phyloP scores from a whole-genome alignment of 1,140 invertebrate species.

The Drosophila simulans region DNA sequence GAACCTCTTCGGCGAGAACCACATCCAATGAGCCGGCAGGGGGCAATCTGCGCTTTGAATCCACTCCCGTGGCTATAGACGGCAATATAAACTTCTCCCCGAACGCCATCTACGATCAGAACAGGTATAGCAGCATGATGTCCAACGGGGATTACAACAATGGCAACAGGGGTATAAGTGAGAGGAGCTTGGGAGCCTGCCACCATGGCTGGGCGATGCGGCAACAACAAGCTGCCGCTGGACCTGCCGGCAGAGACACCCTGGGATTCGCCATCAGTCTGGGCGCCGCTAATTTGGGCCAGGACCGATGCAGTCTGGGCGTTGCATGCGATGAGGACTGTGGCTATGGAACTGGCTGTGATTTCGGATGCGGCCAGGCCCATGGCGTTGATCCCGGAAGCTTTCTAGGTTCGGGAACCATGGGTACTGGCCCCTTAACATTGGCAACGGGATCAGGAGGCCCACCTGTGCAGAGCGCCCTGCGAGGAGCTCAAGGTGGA shows the following conservation, averaged over 20 bases:
- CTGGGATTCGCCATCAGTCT: slow-evolving; percentile 6
- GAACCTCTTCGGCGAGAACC: not conserved
- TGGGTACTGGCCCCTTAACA: not conserved
- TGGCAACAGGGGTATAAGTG: too few species aligned
- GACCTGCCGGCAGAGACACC: not conserved
- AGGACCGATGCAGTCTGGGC: not conserved
- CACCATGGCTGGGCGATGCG: not conserved
- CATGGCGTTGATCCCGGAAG: slow-evolving; percentile 8
- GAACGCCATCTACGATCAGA: not conserved
- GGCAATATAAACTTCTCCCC: not conserved
- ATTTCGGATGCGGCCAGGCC: not conserved
- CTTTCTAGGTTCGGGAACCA: not conserved
- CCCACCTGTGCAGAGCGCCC: not conserved
- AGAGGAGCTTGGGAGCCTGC: not conserved
- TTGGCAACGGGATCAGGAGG: not conserved
- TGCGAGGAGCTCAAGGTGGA: not conserved
- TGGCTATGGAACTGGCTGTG: slow-evolving; percentile 40
- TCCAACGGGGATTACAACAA: not conserved
- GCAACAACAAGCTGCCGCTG: not conserved
- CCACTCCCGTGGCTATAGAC: not conserved
- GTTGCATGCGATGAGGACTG: slow-evolving; percentile 20
- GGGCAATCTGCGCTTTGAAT: not conserved
- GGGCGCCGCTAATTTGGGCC: not conserved
- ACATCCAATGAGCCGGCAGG: not conserved
- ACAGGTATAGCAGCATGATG: not conserved